phyloP scores from a whole-genome alignment of 2,113 vertebrate species.

The Dolichallabes microphthalmus region DNA sequence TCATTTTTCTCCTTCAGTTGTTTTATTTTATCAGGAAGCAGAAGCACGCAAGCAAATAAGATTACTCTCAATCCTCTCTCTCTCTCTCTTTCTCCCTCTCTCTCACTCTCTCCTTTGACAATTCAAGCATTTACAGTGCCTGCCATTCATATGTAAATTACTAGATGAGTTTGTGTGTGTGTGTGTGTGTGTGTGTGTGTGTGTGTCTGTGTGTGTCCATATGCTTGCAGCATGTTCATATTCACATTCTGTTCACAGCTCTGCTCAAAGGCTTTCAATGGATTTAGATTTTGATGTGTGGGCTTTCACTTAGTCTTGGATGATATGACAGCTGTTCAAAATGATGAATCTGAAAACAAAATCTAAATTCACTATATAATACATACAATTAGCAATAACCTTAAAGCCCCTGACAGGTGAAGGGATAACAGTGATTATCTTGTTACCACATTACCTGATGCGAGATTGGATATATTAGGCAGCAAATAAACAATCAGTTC shows the following conservation, averaged over 20 bases:
- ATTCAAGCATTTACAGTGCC: conserved; percentile 72
- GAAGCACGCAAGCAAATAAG: conserved; percentile 69
- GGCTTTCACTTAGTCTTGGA: not conserved
- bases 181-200: conserved; percentile 34
- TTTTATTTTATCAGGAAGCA: conserved; percentile 65
- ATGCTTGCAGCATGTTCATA: conserved; percentile 54
- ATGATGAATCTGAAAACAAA: conserved; percentile 2
- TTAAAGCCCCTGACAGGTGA: not conserved
- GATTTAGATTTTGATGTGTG: conserved; percentile 18
- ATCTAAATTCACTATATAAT: not conserved
- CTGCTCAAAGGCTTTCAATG: conserved; percentile 48
- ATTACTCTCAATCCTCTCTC: conserved; percentile 61
- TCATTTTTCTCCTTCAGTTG: conserved; percentile 64
- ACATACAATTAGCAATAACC: not conserved
- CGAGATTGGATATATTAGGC: too few species aligned
- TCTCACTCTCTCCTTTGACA: conserved; percentile 73
- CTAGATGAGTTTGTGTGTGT: conserved; percentile 48
- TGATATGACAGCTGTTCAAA: conserved; percentile 21
- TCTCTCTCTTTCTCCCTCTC: conserved; percentile 58
- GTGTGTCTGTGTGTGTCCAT: conserved; percentile 22
- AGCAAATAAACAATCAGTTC: too few species aligned
- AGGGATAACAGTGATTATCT: too few species aligned
- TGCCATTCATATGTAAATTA: conserved; percentile 80
- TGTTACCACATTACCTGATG: too few species aligned
- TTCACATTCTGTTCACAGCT: conserved; percentile 49